Evolutionary conservation across 2,888 invertebrate genomes (phyloP), one percentile per base, ranked within the genome.

Genomic region (Temnothorax unifasciatus): DNA sequence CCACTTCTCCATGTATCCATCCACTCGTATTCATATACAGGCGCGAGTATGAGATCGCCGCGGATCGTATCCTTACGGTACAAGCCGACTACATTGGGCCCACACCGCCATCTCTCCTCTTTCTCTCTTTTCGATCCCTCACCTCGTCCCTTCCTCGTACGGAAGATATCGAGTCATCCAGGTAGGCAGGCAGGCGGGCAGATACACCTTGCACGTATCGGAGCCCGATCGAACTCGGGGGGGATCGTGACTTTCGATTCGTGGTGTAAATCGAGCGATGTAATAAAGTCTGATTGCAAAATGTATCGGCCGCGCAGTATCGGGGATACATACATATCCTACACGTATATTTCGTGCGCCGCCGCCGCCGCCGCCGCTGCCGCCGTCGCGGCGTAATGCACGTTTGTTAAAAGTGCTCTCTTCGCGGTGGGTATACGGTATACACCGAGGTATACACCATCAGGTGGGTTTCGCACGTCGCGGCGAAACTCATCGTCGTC

Each of bases 11-110:
- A 84, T 63, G 83, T 75, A 86, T 85, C 69, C 25, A 47, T 69
- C 85, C 87, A 86, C 86, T 84, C 87, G 87, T 87, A 89, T 88
- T 77, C 83, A 64, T 85, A 85, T 76, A 69, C 63, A 75, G 76
- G 86, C 87, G 82, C 44, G 69, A 75, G 82, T 75, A 82, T 64
- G 76, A 83, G 71, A 76, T 64, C 75, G 52, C 57, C 84, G 87
- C 86, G 88, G 89, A 89, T 92, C 90, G 86, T 85, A 91, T 89
- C 85, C 90, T 90, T 83, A 88, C 86, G 87, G 85, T 83, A 86
- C 81, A 81, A 79, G 34, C 54, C 74, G 79, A 73, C 71, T 29
- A 81, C 76, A 61, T 76, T 63, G 59, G 44, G 41, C 25, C 38
- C 77, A n/a, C 52, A 44, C 47, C 34, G 38, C 34, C 34, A 25